Base-by-base conservation (phyloP, 2,888 invertebrate genomes). In the Rhodophaea formosa region DNA sequence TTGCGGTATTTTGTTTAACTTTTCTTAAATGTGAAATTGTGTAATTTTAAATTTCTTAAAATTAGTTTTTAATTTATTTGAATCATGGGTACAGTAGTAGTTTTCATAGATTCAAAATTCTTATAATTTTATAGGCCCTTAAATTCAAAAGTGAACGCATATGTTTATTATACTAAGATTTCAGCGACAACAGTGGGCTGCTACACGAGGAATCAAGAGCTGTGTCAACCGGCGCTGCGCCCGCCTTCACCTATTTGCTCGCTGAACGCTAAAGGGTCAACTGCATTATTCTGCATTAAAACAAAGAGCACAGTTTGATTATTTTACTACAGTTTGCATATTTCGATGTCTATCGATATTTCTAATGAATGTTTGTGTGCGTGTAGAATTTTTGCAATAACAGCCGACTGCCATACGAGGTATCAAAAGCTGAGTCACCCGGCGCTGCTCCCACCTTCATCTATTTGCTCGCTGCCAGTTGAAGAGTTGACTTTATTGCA, bases 181-280 rank as follows among this genome's bases (percentile, higher is more conserved):
- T 5, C 23, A 3, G 23, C 23, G 23, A 23, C 23, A 23, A 23
- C 74, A 74, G 72, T 70, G 63, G 65, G 66, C 81, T 77, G 71
- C 79, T 80, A 90, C 90, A 89, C 72, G 88, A 72, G 60, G 74
- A 71, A 79, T 89, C 75, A 82, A 90, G 90, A 84, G 89, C 88
- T 82, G 73, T 85, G 87, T 88, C 88, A 90, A 90, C 81, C 75
- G 65, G 67, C 72, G 62, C 63, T 67, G 32, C 70, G 77, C 39
- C 23, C 10, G 29, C 23, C 39, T 56, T 16, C 69, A 77, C 64
- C 77, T 89, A 86, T 89, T 88, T 88, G 82, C 81, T 68, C 74
- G 63, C 64, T 68, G 72, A 71, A 74, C 74, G 76, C 79, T 77
- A 77, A 86, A 84, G 84, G 83, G 39, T 3, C 3, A 12, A 39